A percentile compares a stretch with the other conserved stretches of the same genome.
Evolutionary conservation across 2,797 vertebrate species (phyloP).

Genomic region (Myotis findleyi): DNA sequence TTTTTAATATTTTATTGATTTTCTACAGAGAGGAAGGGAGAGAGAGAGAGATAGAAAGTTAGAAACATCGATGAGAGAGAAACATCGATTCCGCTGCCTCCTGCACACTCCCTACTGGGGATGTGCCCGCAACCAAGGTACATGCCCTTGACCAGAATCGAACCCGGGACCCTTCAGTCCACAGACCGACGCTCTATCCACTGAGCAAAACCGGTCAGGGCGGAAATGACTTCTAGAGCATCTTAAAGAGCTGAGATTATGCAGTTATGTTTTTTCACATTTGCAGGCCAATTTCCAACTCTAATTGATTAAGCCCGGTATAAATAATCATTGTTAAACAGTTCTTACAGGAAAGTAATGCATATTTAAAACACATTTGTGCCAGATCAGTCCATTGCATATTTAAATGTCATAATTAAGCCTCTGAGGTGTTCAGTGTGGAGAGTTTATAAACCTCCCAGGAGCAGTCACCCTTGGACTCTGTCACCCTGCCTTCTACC

Average conservation of each 20-base stretch:
- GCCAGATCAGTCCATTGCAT: not conserved
- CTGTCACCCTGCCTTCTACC: not conserved
- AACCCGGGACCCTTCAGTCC: too few species aligned
- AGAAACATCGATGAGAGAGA: too few species aligned
- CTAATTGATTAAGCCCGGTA: conserved; percentile 26
- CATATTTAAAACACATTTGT: conserved; percentile 48
- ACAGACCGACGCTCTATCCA: too few species aligned
- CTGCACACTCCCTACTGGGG: too few species aligned
- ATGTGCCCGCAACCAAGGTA: too few species aligned
- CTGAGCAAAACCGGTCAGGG: too few species aligned
- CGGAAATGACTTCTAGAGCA: not conserved
- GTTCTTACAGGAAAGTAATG: conserved; percentile 37
- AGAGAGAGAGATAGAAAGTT: too few species aligned
- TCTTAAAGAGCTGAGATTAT: not conserved
- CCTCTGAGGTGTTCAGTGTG: not conserved
- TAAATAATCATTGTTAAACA: conserved; percentile 53
- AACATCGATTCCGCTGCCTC: too few species aligned
- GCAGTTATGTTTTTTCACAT: not conserved
- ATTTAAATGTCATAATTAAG: conserved; percentile 34
- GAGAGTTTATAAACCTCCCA: conserved; percentile 3
- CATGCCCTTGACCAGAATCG: too few species aligned
- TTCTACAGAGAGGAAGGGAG: too few species aligned
- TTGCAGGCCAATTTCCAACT: conserved; percentile 13
- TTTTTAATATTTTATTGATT: too few species aligned
- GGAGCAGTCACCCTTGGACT: not conserved